Evolutionary conservation across 2,888 invertebrate genomes (phyloP).

Genomic region (Lasioglossum leucozonium): DNA sequence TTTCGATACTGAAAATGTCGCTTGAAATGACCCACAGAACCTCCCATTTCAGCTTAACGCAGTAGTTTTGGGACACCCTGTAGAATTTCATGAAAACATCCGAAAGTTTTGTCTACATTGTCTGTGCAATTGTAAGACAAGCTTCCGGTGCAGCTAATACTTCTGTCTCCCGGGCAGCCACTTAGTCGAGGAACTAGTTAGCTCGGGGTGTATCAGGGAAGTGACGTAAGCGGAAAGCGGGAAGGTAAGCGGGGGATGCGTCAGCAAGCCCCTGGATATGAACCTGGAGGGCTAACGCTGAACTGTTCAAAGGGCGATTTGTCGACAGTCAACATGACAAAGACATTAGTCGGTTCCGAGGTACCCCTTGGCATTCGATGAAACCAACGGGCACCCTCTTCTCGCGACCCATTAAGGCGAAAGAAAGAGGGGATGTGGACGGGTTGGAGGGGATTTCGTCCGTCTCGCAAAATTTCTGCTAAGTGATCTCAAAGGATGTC

Average conservation of each 20-base stretch:
- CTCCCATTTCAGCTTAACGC: too few species aligned
- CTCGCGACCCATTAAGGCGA: conserved; percentile 73
- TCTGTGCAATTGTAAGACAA: not conserved
- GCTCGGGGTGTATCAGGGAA: conserved; percentile 23
- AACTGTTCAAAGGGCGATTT: conserved; percentile 79
- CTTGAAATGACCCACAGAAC: too few species aligned
- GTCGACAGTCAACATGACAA: conserved; percentile 84
- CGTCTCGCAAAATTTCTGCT: conserved; percentile 77
- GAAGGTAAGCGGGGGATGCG: conserved; percentile 32
- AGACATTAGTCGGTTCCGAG: conserved; percentile 79
- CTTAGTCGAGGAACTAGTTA: conserved; percentile 39
- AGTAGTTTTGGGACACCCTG: too few species aligned
- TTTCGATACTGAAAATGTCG: too few species aligned
- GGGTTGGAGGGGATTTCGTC: conserved; percentile 38
- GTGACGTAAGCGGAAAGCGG: conserved; percentile 45
- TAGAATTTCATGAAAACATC: not conserved
- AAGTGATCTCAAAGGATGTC: conserved; percentile 81
- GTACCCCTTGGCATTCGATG: conserved; percentile 8
- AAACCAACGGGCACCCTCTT: conserved; percentile 54
- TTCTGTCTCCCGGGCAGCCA: not conserved
- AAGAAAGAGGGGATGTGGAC: conserved; percentile 29
- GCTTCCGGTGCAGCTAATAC: not conserved
- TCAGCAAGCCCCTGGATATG: conserved; percentile 29
- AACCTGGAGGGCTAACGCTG: conserved; percentile 44
- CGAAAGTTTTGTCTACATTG: not conserved